These are phyloP conservation scores for Corvus cornix DNA, from an alignment of 2,113 vertebrate genomes.

Conservation along the genomic window DNA sequence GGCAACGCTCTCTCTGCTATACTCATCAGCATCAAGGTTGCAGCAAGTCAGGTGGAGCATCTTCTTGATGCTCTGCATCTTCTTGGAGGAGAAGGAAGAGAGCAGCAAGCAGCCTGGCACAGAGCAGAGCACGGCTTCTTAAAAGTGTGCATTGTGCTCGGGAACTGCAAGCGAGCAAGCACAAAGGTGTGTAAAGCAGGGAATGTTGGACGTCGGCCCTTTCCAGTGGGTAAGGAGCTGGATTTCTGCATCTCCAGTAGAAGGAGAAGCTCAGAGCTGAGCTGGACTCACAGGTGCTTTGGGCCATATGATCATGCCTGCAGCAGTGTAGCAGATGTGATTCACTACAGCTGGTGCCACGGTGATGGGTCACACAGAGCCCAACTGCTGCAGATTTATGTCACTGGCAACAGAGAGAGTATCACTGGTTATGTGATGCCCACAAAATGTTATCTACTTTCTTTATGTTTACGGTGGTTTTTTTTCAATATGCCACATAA, in stretches of 20 bases:
- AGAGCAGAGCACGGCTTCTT: neutral
- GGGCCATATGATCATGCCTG: rapidly evolving
- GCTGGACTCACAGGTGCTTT: neutral
- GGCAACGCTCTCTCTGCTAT: neutral
- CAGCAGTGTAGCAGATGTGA: neutral
- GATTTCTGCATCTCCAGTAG: neutral
- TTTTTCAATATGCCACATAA: neutral
- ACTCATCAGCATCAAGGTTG: neutral
- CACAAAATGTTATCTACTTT: neutral
- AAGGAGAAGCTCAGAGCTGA: neutral
- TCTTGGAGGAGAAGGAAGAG: neutral
- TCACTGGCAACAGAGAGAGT: neutral
- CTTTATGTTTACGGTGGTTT: neutral
- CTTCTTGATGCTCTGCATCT: neutral
- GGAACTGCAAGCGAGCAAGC: neutral
- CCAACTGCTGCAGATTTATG: neutral
- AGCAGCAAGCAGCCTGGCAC: neutral
- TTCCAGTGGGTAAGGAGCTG: neutral
- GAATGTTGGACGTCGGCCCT: rapidly evolving
- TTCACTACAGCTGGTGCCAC: neutral
- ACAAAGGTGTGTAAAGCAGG: rapidly evolving
- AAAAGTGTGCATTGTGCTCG: rapidly evolving
- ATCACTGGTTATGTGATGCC: neutral
- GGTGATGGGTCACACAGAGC: neutral
- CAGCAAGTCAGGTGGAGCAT: neutral